phyloP scores from a whole-genome alignment of 2,888 invertebrate genomes.

The Rotaria socialis region DNA sequence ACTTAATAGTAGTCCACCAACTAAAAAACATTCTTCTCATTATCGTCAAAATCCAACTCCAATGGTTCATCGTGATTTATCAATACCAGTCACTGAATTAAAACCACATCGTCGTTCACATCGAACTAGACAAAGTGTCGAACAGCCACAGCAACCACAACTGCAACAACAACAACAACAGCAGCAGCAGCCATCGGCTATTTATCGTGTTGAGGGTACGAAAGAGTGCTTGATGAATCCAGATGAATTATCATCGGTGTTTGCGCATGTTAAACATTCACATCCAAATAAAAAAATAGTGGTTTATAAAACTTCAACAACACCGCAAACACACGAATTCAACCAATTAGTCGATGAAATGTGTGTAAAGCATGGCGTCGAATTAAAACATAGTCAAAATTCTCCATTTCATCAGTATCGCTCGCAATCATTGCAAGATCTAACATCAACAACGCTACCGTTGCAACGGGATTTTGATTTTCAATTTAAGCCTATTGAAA shows the following conservation, averaged over 20 bases:
- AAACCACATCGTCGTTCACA: not conserved
- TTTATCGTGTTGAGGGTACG: constrained; percentile 27
- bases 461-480: not conserved
- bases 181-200: not conserved
- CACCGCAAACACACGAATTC: not conserved
- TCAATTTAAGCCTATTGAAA: constrained; percentile 2
- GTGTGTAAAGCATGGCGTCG: constrained; percentile 13
- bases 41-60: not conserved
- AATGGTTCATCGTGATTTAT: not conserved
- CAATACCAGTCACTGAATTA: not conserved
- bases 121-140: not conserved
- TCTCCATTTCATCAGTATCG: constrained; percentile 36
- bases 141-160: not conserved
- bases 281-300: constrained; percentile 37
- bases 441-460: not conserved
- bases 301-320: constrained; percentile 18
- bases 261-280: not conserved
- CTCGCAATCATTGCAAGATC: constrained; percentile 23
- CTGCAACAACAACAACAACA: not conserved
- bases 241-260: not conserved
- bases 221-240: constrained; percentile 11
- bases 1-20: not conserved
- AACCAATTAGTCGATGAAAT: constrained; percentile 27
- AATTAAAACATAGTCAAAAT: constrained; percentile 18
- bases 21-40: not conserved